phyloP scores from a whole-genome alignment of 2,113 vertebrate species.

The Penelope pileata region DNA sequence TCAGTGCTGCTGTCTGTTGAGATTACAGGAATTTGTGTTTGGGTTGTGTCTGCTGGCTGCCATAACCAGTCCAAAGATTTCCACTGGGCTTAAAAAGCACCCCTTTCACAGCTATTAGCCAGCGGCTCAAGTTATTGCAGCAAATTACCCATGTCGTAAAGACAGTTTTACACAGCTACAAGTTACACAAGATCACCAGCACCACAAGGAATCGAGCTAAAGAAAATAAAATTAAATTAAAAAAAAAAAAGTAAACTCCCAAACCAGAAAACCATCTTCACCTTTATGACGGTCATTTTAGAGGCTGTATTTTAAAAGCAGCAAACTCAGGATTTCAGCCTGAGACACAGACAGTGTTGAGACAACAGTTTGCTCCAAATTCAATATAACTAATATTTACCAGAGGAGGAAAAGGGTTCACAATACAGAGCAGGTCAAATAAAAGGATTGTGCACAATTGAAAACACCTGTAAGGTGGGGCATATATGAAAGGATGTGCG shows the following conservation, averaged over 20 bases:
- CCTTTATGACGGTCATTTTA: not conserved
- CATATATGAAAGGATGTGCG: not conserved
- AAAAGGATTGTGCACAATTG: not conserved
- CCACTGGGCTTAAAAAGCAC: not conserved
- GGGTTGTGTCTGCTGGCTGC: not conserved
- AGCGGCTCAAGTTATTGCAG: not conserved
- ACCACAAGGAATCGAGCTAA: not conserved
- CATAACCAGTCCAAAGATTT: not conserved
- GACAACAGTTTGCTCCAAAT: not conserved
- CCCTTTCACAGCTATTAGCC: not conserved
- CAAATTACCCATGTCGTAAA: not conserved
- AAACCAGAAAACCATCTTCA: not conserved
- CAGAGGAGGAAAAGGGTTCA: not conserved
- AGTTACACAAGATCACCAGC: not conserved
- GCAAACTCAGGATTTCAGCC: not conserved
- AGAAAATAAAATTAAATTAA: not conserved
- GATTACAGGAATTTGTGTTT: conserved; percentile 12
- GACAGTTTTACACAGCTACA: not conserved
- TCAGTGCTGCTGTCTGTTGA: not conserved
- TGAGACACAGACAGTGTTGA: not conserved
- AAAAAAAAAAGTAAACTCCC: not conserved
- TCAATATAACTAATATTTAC: conserved; percentile 5
- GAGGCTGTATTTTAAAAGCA: not conserved
- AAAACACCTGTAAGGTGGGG: not conserved
- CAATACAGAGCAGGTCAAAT: conserved; percentile 10